Evolutionary conservation across 2,888 invertebrate species (phyloP).

Genomic region (Patella ulyssiponensis): DNA sequence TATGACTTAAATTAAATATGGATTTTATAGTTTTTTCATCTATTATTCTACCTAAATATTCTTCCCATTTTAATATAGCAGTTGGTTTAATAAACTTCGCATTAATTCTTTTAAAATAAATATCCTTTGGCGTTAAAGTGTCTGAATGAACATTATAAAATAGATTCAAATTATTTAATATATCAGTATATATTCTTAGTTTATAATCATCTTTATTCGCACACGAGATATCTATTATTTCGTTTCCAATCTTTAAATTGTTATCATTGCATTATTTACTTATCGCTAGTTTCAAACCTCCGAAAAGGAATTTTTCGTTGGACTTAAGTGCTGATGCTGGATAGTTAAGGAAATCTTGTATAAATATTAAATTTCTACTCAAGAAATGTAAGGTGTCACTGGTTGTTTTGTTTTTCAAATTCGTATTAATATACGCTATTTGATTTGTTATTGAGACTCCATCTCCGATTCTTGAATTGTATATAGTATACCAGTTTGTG

Average conservation of each 20-base stretch:
- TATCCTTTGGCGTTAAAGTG: neutral
- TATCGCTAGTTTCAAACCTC: no score
- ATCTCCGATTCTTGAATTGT: no score
- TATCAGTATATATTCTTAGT: no score
- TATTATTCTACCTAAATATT: neutral
- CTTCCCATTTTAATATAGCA: neutral
- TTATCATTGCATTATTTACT: no score
- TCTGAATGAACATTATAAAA: neutral
- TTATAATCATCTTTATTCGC: no score
- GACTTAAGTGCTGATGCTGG: neutral
- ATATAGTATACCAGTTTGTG: no score
- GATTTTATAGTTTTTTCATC: no score
- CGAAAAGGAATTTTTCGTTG: no score
- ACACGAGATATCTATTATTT: no score
- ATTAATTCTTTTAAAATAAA: neutral
- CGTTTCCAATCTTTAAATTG: no score
- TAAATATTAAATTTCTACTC: neutral
- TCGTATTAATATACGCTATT: neutral
- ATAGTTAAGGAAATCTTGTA: neutral
- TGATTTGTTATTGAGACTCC: neutral
- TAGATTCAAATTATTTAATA: no score
- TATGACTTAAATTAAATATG: no score
- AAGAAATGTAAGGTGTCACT: neutral
- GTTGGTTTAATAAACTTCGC: neutral
- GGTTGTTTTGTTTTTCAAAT: neutral